These are phyloP conservation scores for Lasius fuliginosus DNA, from an alignment of 2,888 invertebrate genomes.

Conservation along the genomic window DNA sequence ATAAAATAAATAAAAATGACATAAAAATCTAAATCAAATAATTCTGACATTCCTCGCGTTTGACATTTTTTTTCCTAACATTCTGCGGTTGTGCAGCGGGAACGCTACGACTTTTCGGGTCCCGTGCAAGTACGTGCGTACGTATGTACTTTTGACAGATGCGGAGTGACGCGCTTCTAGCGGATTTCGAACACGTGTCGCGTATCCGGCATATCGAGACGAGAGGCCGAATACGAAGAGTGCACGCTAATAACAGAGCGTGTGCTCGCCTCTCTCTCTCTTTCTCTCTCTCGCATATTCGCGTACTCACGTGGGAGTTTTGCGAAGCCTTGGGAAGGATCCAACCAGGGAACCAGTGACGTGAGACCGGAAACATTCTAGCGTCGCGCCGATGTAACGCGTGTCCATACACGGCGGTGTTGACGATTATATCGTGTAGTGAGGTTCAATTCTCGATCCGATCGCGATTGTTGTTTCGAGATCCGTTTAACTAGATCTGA, in stretches of 20 bases:
- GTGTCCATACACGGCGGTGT: slow-evolving; percentile 1
- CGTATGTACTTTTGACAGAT: slow-evolving; percentile 9
- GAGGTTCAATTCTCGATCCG: not conserved
- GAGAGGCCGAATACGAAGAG: slow-evolving; percentile 40
- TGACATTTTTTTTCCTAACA: too few species aligned
- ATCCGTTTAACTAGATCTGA: slow-evolving; percentile 2
- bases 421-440: not conserved
- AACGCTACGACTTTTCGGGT: not conserved
- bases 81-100: too few species aligned
- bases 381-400: not conserved
- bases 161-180: slow-evolving; percentile 31
- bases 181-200: slow-evolving; percentile 72
- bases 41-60: not conserved
- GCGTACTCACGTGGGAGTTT: slow-evolving; percentile 51
- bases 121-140: not conserved
- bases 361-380: slow-evolving; percentile 60
- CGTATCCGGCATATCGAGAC: slow-evolving; percentile 70
- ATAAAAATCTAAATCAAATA: not conserved
- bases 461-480: not conserved
- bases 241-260: slow-evolving; percentile 26
- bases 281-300: slow-evolving; percentile 8
- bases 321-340: slow-evolving; percentile 35
- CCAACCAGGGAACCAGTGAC: slow-evolving; percentile 59
- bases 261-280: not conserved
- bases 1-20: not conserved